Conservation (phyloP, 2,888 invertebrate species). For the Ectropis crepuscularia region DNA sequence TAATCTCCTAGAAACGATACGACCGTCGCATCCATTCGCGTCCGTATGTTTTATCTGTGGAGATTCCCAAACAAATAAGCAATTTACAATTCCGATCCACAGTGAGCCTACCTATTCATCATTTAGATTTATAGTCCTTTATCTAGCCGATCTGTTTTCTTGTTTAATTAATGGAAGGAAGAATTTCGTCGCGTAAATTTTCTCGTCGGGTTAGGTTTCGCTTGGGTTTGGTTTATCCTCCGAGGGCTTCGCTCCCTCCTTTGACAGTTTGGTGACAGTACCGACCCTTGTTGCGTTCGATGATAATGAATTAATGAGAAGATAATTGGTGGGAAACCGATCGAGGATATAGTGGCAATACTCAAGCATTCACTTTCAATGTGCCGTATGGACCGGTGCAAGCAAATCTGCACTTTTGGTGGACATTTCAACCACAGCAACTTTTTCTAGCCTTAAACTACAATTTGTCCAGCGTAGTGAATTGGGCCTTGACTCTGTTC, state of each 20-base stretch:
- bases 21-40: slow-evolving; percentile 36
- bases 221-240: slow-evolving; percentile 17
- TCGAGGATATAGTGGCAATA: slow-evolving; percentile 6
- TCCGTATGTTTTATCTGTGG: slow-evolving; percentile 42
- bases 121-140: slow-evolving; percentile 82
- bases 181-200: slow-evolving; percentile 62
- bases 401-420: too few species aligned
- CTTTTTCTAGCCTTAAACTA: too few species aligned
- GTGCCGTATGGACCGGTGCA: not conserved
- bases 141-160: slow-evolving; percentile 79
- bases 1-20: slow-evolving; percentile 49
- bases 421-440: too few species aligned
- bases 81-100: slow-evolving; percentile 78
- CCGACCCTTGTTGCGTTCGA: slow-evolving; percentile 45
- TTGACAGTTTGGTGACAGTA: slow-evolving; percentile 50
- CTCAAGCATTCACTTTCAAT: slow-evolving; percentile 1
- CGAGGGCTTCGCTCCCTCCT: slow-evolving; percentile 29
- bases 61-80: slow-evolving; percentile 63
- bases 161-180: slow-evolving; percentile 81
- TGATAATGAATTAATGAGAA: slow-evolving; percentile 42
- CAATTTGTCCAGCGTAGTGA: too few species aligned
- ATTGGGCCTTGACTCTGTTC: too few species aligned
- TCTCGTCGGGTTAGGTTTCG: slow-evolving; percentile 49
- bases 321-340: slow-evolving; percentile 35
- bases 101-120: slow-evolving; percentile 78